Base-by-base conservation (phyloP, 2,888 invertebrate species). In the Dioctria rufipes region DNA sequence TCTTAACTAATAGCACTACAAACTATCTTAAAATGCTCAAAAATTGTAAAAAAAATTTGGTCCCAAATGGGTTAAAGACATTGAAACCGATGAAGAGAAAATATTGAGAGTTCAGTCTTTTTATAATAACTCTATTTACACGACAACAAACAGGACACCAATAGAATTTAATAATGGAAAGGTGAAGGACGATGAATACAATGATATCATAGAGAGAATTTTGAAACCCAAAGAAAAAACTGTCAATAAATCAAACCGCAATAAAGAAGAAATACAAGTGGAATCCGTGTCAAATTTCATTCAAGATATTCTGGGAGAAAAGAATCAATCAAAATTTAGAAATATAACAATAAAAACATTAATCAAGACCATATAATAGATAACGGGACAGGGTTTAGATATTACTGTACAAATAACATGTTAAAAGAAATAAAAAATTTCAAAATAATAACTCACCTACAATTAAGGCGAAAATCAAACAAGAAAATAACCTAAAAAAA, bases 251-350 rank as follows among this genome's bases (percentile, higher is more conserved):
- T 40, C 71, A 8, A 82, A 65, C 40, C 60, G 75, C 58, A 63
- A 81, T 42, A 54, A 77, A 75, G 69, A 66, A 39, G 37, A 73
- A 3, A 5, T 60, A 11, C 13, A 60, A 51, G 5, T 73, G 13
- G 42, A 73, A 73, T 8, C 5, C 58, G 39, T 54, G 51, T 65
- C 58, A 11, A 25, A 54, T 43, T 60, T 46, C 49, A 46, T 49
- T 58, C 63, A 66, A 78, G 63, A 71, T 65, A 58, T 80, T 3
- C 58, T 77, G 63, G 80, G 63, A 3, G 81, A 83, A 6, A 83
- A 83, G 60, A 83, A 83, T 46, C 83, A 83, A 61, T 49, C 78
- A 8, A 83, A 83, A 81, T 83, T 81, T 71, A 81, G 83, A 40
- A 83, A 82, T 81, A 65, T 83, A 49, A 25, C n/a, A 78, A 37